phyloP scores from a whole-genome alignment of 2,113 vertebrate species.

The Piprites chloris region DNA sequence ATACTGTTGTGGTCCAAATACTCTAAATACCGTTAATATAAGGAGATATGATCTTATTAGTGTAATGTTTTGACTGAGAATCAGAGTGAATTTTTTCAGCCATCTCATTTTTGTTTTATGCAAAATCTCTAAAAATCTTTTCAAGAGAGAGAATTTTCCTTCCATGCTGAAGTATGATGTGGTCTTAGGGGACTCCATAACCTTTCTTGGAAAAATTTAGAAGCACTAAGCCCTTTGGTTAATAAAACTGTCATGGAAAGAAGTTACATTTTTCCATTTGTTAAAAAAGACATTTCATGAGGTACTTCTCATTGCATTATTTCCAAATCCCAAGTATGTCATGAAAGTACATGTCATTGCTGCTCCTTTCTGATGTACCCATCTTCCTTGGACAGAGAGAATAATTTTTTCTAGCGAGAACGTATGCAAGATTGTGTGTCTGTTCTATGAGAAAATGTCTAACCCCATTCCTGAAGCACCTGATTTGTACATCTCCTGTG shows the following conservation, averaged over 20 bases:
- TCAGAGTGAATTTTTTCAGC: background rate
- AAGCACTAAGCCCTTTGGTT: background rate
- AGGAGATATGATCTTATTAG: background rate
- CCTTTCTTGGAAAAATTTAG: background rate
- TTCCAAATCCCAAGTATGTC: background rate
- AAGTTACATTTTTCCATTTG: background rate
- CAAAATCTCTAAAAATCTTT: background rate
- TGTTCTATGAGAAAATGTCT: background rate
- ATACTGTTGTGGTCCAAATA: background rate
- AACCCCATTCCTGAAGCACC: background rate
- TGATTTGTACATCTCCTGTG: background rate
- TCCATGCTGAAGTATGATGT: background rate
- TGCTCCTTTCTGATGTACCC: background rate
- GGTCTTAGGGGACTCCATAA: background rate
- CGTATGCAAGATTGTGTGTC: background rate
- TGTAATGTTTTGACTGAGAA: background rate
- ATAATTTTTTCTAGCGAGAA: background rate
- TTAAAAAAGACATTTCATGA: background rate
- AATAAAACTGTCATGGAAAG: background rate
- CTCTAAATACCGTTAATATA: background rate
- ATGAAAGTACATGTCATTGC: background rate
- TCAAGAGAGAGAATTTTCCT: background rate
- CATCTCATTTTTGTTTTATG: background rate
- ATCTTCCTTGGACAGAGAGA: background rate
- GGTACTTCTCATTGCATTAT: background rate